Evolutionary conservation across 2,113 vertebrate genomes (phyloP).

Genomic region (Bungarus multicinctus): DNA sequence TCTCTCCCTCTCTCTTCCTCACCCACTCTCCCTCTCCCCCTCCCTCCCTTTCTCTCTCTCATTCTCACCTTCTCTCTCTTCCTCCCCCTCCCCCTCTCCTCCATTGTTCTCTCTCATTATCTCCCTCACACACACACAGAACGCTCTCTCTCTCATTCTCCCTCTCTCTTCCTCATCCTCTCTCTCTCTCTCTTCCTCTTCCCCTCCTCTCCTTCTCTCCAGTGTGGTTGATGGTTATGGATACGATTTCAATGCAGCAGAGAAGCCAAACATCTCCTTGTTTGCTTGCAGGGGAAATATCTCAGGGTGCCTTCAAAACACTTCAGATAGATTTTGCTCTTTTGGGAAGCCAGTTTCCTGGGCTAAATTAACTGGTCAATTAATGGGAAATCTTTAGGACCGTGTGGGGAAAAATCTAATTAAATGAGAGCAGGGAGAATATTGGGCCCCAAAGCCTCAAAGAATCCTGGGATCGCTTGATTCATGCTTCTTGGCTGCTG

Average conservation of each 20-base stretch:
- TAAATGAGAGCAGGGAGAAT: not conserved
- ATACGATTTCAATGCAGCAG: not conserved
- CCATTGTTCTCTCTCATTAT: no score
- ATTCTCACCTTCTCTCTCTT: not conserved
- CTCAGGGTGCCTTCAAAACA: not conserved
- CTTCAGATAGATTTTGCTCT: not conserved
- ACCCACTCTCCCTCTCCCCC: fast-evolving
- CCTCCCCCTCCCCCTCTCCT: no score
- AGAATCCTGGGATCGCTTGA: not conserved
- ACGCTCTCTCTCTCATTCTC: no score
- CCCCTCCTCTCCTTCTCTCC: not conserved
- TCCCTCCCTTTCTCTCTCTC: no score
- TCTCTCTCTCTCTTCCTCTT: no score
- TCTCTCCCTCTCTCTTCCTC: no score
- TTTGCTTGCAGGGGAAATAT: not conserved
- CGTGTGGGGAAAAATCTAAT: not conserved
- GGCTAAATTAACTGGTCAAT: not conserved
- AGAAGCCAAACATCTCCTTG: not conserved
- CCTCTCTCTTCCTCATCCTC: no score
- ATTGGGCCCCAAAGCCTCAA: not conserved
- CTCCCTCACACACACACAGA: fast-evolving
- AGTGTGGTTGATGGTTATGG: not conserved
- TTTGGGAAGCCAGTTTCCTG: not conserved
- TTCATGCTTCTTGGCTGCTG: not conserved
- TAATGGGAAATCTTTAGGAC: not conserved